Percentiles rank a stretch among this genome's conserved stretches.
phyloP scores from a whole-genome alignment of 1,140 invertebrate genomes.

The Drosophila rhopaloa region DNA sequence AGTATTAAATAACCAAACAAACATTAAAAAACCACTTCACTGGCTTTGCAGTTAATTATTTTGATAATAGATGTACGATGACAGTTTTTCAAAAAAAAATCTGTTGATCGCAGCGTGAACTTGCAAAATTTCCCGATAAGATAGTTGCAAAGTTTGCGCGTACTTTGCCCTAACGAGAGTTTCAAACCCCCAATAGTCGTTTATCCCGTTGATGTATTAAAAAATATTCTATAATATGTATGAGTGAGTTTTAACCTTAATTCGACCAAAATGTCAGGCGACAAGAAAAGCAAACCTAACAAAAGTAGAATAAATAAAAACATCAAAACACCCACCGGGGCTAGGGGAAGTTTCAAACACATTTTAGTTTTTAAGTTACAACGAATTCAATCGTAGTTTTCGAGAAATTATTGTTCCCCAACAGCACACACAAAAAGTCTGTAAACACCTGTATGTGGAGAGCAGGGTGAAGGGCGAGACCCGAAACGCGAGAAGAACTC shows the following conservation, averaged over 20 bases:
- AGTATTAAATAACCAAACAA: not conserved
- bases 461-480: slow-evolving; percentile 34
- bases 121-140: slow-evolving; percentile 40
- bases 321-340: slow-evolving; percentile 37
- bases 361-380: slow-evolving; percentile 48
- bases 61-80: not conserved
- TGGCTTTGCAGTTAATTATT: not conserved
- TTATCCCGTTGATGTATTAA: not conserved
- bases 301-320: slow-evolving; percentile 8
- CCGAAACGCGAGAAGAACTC: slow-evolving; percentile 43
- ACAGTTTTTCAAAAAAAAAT: slow-evolving; percentile 14
- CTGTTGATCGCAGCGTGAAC: slow-evolving; percentile 35
- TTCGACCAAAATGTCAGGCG: slow-evolving; percentile 1
- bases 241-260: too few relatives aligned
- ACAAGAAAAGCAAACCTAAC: slow-evolving; percentile 16
- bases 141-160: slow-evolving; percentile 3
- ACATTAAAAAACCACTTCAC: not conserved
- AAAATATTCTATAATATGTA: too few relatives aligned
- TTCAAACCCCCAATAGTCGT: not conserved
- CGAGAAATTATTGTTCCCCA: slow-evolving; percentile 72
- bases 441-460: slow-evolving; percentile 42
- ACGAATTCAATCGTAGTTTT: slow-evolving; percentile 65
- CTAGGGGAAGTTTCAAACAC: slow-evolving; percentile 22
- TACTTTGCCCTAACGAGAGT: slow-evolving; percentile 7
- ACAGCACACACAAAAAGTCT: slow-evolving; percentile 41